Evolutionary conservation across 2,797 vertebrate species (phyloP).

Genomic region (Fistularia commersonii): DNA sequence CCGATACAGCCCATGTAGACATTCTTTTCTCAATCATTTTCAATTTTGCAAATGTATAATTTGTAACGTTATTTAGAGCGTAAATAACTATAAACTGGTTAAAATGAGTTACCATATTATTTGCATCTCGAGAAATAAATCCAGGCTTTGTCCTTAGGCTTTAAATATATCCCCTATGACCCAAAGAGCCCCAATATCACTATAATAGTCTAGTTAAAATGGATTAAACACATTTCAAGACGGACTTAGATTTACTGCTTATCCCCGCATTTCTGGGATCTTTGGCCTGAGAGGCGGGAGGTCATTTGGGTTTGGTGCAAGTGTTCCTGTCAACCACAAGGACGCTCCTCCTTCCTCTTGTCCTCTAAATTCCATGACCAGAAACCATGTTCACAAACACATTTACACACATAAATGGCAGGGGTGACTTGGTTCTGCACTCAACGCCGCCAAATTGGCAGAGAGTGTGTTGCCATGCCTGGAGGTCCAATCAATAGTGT

Average conservation of each 20-base stretch:
- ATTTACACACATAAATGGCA: slow-evolving; percentile 22
- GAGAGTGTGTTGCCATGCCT: slow-evolving; percentile 60
- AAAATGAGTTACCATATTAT: no score
- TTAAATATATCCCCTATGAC: no score
- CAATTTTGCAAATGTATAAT: no score
- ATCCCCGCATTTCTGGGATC: slow-evolving; percentile 10
- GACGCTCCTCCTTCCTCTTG: no score
- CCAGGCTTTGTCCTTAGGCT: no score
- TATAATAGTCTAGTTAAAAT: slow-evolving; percentile 6
- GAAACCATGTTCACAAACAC: slow-evolving; percentile 24
- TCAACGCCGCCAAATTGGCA: slow-evolving; percentile 43
- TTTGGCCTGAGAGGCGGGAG: slow-evolving; percentile 6
- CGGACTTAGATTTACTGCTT: slow-evolving; percentile 12
- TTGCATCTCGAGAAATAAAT: no score
- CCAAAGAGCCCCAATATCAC: background rate
- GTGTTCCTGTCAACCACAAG: background rate
- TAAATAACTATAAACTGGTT: no score
- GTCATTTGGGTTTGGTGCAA: background rate
- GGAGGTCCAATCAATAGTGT: slow-evolving; percentile 65
- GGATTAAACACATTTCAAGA: slow-evolving; percentile 44
- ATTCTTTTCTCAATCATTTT: no score
- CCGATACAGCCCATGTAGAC: no score
- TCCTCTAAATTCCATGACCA: slow-evolving; percentile 9
- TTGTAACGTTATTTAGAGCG: no score
- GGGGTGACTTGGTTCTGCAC: slow-evolving; percentile 19